phyloP scores from a whole-genome alignment of 2,888 invertebrate species.

The Encarsia formosa region DNA sequence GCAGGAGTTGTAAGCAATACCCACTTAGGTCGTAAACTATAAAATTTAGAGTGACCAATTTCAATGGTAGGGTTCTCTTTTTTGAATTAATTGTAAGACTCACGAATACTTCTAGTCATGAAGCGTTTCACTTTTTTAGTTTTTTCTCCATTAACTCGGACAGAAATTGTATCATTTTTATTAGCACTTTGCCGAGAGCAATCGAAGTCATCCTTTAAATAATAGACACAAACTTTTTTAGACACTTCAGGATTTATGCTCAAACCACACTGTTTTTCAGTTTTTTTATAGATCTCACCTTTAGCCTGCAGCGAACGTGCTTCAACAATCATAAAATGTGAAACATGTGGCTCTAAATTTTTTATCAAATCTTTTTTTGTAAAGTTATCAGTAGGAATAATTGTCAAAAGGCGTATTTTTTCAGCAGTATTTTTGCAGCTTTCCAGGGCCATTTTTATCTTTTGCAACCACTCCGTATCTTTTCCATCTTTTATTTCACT shows the following conservation, averaged over 20 bases:
- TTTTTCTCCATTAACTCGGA: slow-evolving; percentile 15
- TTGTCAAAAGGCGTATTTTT: neutral
- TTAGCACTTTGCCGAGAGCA: slow-evolving; percentile 31
- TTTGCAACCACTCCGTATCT: neutral
- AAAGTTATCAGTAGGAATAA: neutral
- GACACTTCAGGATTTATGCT: neutral
- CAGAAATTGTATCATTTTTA: slow-evolving; percentile 16
- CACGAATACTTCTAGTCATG: slow-evolving; percentile 14
- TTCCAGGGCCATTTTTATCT: neutral
- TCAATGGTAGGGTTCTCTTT: slow-evolving; percentile 7
- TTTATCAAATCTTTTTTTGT: neutral
- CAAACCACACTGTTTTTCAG: too few relatives aligned
- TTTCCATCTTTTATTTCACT: too few relatives aligned
- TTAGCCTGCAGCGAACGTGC: neutral
- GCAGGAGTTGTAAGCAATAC: slow-evolving; percentile 4
- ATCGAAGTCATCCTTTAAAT: slow-evolving; percentile 20
- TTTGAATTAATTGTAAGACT: slow-evolving; percentile 9
- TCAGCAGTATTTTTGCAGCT: neutral
- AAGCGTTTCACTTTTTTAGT: slow-evolving; percentile 15
- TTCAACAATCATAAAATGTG: neutral
- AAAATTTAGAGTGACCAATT: slow-evolving; percentile 17
- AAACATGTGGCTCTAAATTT: neutral
- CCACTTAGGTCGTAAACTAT: slow-evolving; percentile 13
- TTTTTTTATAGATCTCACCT: neutral
- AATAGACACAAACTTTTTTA: slow-evolving; percentile 11